Conservation (phyloP, 2,888 invertebrate species). For the Syritta pipiens region DNA sequence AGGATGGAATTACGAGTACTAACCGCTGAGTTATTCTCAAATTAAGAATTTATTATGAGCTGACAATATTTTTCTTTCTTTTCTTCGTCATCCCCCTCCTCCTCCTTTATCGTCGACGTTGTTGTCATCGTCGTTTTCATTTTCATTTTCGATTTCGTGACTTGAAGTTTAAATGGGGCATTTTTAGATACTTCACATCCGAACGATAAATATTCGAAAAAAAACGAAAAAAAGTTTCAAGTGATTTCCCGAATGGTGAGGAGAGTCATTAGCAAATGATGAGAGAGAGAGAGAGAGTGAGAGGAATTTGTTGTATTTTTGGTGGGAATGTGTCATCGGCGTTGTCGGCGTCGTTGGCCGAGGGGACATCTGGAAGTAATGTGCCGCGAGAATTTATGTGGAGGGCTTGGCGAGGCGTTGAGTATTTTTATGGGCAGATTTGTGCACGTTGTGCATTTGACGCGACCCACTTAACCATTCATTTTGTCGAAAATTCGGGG, state of each 20-base stretch:
- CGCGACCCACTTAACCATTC: too few relatives aligned
- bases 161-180: conserved; percentile 57
- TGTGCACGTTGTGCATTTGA: too few relatives aligned
- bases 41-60: conserved; percentile 62
- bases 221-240: conserved; percentile 50
- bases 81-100: too few relatives aligned
- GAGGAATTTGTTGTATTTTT: conserved; percentile 2
- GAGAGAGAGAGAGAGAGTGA: background rate
- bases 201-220: conserved; percentile 36
- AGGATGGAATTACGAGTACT: conserved; percentile 55
- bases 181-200: conserved; percentile 23
- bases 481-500: too few relatives aligned
- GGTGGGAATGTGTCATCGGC: conserved; percentile 28
- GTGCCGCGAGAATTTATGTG: conserved; percentile 1
- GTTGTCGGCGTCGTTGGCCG: background rate
- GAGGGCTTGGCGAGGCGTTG: background rate
- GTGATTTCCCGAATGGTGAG: conserved; percentile 56
- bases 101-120: too few relatives aligned
- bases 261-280: conserved; percentile 47
- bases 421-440: background rate
- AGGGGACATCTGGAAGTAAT: conserved; percentile 19
- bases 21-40: conserved; percentile 59
- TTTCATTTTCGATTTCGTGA: conserved; percentile 39
- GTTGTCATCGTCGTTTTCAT: conserved; percentile 15
- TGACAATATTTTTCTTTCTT: too few relatives aligned